Evolutionary conservation across 2,797 vertebrate genomes (phyloP), one percentile per base, ranked within the genome.

Genomic region (Champsocephalus esox): DNA sequence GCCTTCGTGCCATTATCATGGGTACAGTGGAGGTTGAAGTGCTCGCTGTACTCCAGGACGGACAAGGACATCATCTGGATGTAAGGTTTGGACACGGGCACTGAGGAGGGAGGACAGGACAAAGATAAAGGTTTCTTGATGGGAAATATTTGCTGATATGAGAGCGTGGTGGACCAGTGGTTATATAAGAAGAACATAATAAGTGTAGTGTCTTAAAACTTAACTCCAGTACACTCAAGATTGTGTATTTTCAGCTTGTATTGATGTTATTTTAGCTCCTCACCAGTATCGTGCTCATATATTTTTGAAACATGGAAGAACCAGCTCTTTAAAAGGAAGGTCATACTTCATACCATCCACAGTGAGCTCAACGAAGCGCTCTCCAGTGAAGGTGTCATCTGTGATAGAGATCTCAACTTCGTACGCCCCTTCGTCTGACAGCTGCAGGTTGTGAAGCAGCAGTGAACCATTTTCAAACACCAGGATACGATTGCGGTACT

Each of bases 331-430:
- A 3, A 75, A 43, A 50, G 12, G 1, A 52, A 60, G 17, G 12
- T 16, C 1, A 48, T 5, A 45, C 13, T 66, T 48, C 94, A 83
- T 96, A 99, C 98, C 96, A 50, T 99, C 97, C 59, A 99, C 98
- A 0, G 96, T 99, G 81, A 99, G 97, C 87, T 97, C 95, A 77
- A 98, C 96, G 82, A 95, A 94, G 92, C 94, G 95, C 92, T 98
- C 97, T 11, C 97, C 98, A 0, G 98, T 98, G 92, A 99, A 99
- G 5, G 96, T 98, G 89, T 99, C 98, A 0, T 98, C 98, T 0
- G 98, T 99, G 92, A 99, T 99, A 90, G 98, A 99, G 89, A 99
- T 97, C 93, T 99, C 97, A 38, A 99, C 98, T 75, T 98, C 97
- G 0, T 99, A 99, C 0, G 93, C 93, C 0, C 98, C 98, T 83